These are phyloP conservation scores for Drosophila lacicola DNA, from an alignment of 2,888 invertebrate species.

Conservation along the genomic window DNA sequence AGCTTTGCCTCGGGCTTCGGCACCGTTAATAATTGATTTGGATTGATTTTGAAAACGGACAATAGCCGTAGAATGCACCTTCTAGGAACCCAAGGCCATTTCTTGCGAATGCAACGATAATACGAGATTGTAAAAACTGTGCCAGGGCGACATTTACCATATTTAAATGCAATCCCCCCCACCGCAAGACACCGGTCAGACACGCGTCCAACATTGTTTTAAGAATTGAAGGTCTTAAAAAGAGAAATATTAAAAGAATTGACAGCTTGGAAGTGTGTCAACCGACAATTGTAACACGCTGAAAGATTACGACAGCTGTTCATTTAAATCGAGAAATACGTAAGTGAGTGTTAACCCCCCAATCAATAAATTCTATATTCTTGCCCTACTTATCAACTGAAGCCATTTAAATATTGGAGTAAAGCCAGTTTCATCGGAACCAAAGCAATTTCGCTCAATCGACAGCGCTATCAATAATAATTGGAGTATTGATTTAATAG, in stretches of 20 bases:
- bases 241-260: neutral
- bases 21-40: constrained; percentile 22
- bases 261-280: constrained; percentile 18
- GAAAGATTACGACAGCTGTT: constrained; percentile 19
- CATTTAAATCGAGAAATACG: neutral
- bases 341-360: neutral
- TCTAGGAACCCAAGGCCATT: constrained; percentile 7
- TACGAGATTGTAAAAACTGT: constrained; percentile 21
- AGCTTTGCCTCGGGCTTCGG: neutral
- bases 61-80: constrained; percentile 2
- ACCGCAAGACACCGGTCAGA: neutral
- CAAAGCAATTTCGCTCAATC: constrained; percentile 1
- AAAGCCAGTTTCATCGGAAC: neutral
- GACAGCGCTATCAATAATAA: constrained; percentile 11
- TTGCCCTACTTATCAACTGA: constrained; percentile 23
- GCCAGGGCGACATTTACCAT: constrained; percentile 23
- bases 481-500: constrained; percentile 7
- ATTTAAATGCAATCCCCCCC: neutral
- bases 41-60: constrained; percentile 41
- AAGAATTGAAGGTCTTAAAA: neutral
- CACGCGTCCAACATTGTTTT: neutral
- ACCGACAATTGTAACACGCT: constrained; percentile 9
- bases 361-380: constrained; percentile 13
- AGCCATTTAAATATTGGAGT: constrained; percentile 11
- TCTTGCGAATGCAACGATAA: constrained; percentile 19